Base-by-base conservation (phyloP, 2,888 invertebrate species). In the Drosophila limbata region DNA sequence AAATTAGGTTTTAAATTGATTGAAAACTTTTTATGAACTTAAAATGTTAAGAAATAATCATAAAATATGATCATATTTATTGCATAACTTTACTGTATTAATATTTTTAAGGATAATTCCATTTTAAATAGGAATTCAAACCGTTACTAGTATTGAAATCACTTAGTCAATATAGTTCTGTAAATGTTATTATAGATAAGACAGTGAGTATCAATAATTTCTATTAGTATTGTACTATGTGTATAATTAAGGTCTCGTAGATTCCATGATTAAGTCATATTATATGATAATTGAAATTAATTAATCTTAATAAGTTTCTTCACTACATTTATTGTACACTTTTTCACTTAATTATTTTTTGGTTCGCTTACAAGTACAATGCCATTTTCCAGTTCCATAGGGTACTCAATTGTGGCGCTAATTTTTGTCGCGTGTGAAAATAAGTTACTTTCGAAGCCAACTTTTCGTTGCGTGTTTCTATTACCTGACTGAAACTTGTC, bases 391-490 rank as follows among this genome's bases (percentile, higher is more conserved):
- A 63, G 61, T 60, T 28, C 6, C 35, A 28, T 50, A 53, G 70
- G 53, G 70, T 65, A 79, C 48, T 71, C 66, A 73, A 69, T 70
- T 78, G 81, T 78, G 69, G 74, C 56, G 40, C 60, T 55, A 35
- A 69, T 68, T 63, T 59, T n/a, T 37, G n/a, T 37, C n/a, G 37
- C 37, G 37, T 37, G 37, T n/a, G n/a, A n/a, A n/a, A 37, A n/a
- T 37, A 8, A 37, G 37, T n/a, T 37, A 8, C 37, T 8, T 37
- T 35, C 6, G 6, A 2, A 25, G 25, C 5, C 5, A 25, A 25
- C 0, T 25, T 45, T 45, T n/a, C 28, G n/a, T 68, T 62, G 72
- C 73, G 74, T 77, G 79, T 47, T 66, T 33, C 25, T 40, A 13
- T 55, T 65, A 35, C 37, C 37, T 45, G 45, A 69, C 45, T 56